A percentile compares a stretch with the other conserved stretches of the same genome.
Conservation (phyloP, 2,888 invertebrate species). For the Spodoptera picta region DNA sequence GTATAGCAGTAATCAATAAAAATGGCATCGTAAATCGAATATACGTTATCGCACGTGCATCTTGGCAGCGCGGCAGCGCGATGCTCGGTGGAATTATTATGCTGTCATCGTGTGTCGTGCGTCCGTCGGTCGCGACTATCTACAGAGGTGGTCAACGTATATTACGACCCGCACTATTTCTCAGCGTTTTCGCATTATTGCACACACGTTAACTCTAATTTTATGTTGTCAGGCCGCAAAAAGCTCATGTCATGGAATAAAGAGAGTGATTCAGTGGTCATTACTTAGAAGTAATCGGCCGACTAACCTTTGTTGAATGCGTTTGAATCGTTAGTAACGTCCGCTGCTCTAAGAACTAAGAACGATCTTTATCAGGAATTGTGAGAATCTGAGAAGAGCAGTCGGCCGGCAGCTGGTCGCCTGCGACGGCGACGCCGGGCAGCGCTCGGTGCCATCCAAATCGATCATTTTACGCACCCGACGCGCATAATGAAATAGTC, state of each 20-base stretch:
- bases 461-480: conserved; percentile 82
- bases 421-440: conserved; percentile 52
- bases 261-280: conserved; percentile 52
- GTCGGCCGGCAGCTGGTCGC: conserved; percentile 19
- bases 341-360: conserved; percentile 65
- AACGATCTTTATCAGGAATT: conserved; percentile 74
- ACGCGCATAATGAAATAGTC: conserved; percentile 81
- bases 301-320: conserved; percentile 57
- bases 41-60: conserved; percentile 80
- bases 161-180: conserved; percentile 60
- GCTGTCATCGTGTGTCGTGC: conserved; percentile 72
- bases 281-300: conserved; percentile 58
- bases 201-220: conserved; percentile 13
- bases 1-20: conserved; percentile 52
- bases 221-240: background rate
- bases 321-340: conserved; percentile 55
- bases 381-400: conserved; percentile 66
- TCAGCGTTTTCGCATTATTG: conserved; percentile 16
- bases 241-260: conserved; percentile 30
- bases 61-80: conserved; percentile 66
- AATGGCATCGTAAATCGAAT: conserved; percentile 66
- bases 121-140: conserved; percentile 67
- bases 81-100: conserved; percentile 71
- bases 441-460: conserved; percentile 72
- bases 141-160: conserved; percentile 74